Evolutionary conservation across 53 echinoderm and acorn worm species (phyloP), one percentile per base, ranked within the genome.

Genomic region (Astropecten irregularis): DNA sequence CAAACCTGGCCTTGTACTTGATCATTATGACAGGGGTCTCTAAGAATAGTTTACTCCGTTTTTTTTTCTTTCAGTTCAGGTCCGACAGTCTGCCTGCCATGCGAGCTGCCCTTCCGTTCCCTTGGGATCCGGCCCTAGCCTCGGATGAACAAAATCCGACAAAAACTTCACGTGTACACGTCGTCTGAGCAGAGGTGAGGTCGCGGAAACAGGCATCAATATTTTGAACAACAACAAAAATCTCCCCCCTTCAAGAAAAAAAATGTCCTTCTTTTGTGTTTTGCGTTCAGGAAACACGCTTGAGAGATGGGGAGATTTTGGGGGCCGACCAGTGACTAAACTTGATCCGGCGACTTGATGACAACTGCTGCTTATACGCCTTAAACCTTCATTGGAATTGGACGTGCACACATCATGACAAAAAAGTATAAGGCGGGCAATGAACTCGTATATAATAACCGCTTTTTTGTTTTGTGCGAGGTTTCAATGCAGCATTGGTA

Each of bases 361-460:
- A 68, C 68, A 68, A 47, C 44, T 47, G 23, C 47, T 68, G 68
- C 44, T 68, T 44, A 23, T n/a, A n/a, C 68, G 68, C 68, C 68
- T 9, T 68, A 13, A n/a, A n/a, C n/a, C n/a, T n/a, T n/a, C n/a
- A n/a, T n/a, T n/a, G n/a, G n/a, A n/a, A n/a, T n/a, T n/a, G n/a
- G n/a, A n/a, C n/a, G n/a, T n/a, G n/a, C n/a, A n/a, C n/a, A n/a
- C n/a, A n/a, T n/a, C n/a, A n/a, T n/a, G n/a, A n/a, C n/a, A n/a
- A n/a, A n/a, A n/a, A n/a, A n/a, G 6, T 48, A 27, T 48, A 57
- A 57, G 31, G 74, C 74, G 74, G 74, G 25, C 74, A 74, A 38
- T 74, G 74, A 74, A 74, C 74, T 74, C 57, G 22, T 25, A n/a
- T n/a, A n/a, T n/a, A n/a, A n/a, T n/a, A 58, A 58, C 59, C 59